Percentiles rank a stretch among this genome's conserved stretches.
phyloP scores from a whole-genome alignment of 2,113 vertebrate species.

The Myotis yumanensis region DNA sequence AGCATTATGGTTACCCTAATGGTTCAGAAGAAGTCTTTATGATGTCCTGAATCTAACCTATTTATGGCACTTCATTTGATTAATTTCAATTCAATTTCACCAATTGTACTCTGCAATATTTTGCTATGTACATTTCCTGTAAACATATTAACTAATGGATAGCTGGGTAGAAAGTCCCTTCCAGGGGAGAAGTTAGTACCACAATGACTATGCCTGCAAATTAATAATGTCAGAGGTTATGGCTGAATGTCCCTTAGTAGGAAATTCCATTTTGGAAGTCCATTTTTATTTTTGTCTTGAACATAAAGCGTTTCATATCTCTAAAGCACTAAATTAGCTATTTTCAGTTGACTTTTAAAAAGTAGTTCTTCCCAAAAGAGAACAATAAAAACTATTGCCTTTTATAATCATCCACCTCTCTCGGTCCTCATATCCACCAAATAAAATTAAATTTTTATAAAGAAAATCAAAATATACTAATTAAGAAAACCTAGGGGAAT shows the following conservation, averaged over 20 bases:
- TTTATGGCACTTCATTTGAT: background rate
- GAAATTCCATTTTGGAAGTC: background rate
- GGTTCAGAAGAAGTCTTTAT: background rate
- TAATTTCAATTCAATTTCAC: background rate
- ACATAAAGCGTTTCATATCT: background rate
- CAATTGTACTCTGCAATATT: background rate
- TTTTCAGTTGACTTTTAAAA: background rate
- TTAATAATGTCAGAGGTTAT: slow-evolving; percentile 42
- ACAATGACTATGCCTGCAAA: background rate
- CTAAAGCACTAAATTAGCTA: slow-evolving; percentile 13
- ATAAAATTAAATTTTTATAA: background rate
- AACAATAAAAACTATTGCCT: background rate
- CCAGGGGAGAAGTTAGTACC: slow-evolving; percentile 26
- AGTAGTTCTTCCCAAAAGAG: background rate
- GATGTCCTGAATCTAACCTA: background rate
- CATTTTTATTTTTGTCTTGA: slow-evolving; percentile 30
- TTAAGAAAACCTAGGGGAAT: slow-evolving; percentile 3
- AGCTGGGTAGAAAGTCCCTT: background rate
- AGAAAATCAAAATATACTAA: slow-evolving; percentile 44
- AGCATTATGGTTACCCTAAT: background rate
- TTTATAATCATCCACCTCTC: background rate
- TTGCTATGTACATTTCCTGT: background rate
- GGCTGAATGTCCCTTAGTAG: background rate
- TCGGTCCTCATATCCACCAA: background rate
- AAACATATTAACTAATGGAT: slow-evolving; percentile 32